Evolutionary conservation across 2,113 vertebrate genomes (phyloP), one percentile per base, ranked within the genome.

Genomic region (Mesembrinibis cayennensis): DNA sequence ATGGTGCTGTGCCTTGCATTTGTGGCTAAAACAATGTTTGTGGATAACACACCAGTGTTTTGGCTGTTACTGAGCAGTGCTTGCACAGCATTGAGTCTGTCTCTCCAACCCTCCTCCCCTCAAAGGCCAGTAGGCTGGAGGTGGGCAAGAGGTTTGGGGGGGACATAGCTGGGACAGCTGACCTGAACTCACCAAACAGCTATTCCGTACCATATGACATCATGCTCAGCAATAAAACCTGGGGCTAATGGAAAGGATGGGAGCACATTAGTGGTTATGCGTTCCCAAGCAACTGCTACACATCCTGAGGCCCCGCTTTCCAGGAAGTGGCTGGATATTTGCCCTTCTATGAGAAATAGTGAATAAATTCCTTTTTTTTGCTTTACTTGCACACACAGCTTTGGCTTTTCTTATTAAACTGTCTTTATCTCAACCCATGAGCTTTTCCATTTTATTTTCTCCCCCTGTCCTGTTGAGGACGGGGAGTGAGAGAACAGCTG

Each of bases 151-250:
- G 22, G 3, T 1, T 71, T 50, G 45, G 40, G 62, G 30, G 45
- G 22, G 12, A 9, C 7, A 4, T 2, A 50, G 40, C 22, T 47
- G 61, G 40, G 61, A 79, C 34, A 71, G 62, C 50, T 67, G 67
- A 17, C 17, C 56, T 1, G 2, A 38, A 19, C 18, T 71, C 38
- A 20, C 11, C 30, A 6, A 38, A n/a, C 1, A 2, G 12, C 30
- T 62, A 6, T 69, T 84, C 36, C 26, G 16, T 65, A 52, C 53
- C n/a, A 6, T 52, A 32, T 17, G 30, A 32, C 2, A 2, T n/a
- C 52, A 52, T 26, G 34, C 36, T 83, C 65, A 85, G 50, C 65
- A 70, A 11, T 49, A 73, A 47, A 76, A 73, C 26, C 25, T 36
- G 36, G 5, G 21, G 6, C 36, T 56, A 42, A 82, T 29, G 34